These are phyloP conservation scores for Trachelus iudaicus DNA, from an alignment of 2,888 invertebrate species.

Conservation along the genomic window DNA sequence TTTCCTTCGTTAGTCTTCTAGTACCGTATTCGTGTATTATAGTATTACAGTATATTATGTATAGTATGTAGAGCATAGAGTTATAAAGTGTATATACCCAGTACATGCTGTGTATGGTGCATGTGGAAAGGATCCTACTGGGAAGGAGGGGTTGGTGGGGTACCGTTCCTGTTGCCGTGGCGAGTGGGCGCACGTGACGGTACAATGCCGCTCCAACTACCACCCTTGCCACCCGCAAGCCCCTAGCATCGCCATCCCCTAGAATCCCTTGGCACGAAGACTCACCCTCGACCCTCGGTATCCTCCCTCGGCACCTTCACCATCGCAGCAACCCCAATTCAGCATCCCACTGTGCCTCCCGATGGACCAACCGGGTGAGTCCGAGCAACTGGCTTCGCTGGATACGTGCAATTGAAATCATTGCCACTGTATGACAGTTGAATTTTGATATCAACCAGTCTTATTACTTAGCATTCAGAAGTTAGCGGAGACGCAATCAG, in stretches of 20 bases:
- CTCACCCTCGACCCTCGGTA: constrained; percentile 27
- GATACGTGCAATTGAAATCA: constrained; percentile 5
- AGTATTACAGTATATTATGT: background rate
- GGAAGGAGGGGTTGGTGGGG: background rate
- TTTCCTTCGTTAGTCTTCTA: background rate
- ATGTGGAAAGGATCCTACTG: constrained; percentile 6
- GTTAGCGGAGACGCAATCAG: background rate
- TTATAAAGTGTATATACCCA: background rate
- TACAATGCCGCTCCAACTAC: constrained; percentile 58
- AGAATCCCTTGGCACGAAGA: constrained; percentile 10
- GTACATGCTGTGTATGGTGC: background rate
- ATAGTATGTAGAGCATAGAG: background rate
- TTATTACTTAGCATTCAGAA: background rate
- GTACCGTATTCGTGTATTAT: background rate
- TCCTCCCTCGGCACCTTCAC: constrained; percentile 44
- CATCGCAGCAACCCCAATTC: constrained; percentile 51
- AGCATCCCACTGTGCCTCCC: constrained; percentile 5
- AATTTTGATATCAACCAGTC: background rate
- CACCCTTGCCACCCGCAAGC: constrained; percentile 36
- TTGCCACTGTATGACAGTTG: background rate
- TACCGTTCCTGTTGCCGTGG: constrained; percentile 37
- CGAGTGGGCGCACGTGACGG: constrained; percentile 62
- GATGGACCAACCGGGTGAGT: background rate
- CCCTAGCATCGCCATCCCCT: constrained; percentile 16
- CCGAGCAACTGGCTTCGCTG: background rate